Evolutionary conservation across 2,888 invertebrate species (phyloP).

Genomic region (Atherix ibis): DNA sequence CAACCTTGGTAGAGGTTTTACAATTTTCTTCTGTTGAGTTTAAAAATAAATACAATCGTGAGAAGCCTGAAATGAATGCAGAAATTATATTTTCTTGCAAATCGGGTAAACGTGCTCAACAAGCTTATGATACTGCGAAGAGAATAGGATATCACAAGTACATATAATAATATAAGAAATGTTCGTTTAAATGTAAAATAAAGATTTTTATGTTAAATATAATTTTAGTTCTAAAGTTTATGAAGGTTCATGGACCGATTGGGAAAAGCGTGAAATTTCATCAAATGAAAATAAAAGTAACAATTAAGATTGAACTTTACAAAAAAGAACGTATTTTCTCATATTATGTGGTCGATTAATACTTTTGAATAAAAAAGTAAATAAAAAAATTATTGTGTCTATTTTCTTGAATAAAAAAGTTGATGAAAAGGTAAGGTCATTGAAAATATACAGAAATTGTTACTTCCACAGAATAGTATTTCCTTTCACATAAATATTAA

Average conservation of each 20-base stretch:
- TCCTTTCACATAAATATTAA: no score
- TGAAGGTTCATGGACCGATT: conserved; percentile 31
- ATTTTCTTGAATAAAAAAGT: no score
- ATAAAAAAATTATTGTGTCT: no score
- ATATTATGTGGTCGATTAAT: no score
- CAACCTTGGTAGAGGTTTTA: conserved; percentile 22
- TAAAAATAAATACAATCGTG: conserved; percentile 30
- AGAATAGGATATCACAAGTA: conserved; percentile 26
- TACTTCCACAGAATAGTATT: no score
- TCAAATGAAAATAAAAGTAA: conserved; percentile 1
- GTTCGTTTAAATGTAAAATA: conserved; percentile 1
- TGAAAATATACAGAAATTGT: no score
- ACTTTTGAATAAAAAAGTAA: no score
- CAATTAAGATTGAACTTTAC: no score
- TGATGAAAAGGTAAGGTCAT: no score
- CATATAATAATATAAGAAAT: conserved; percentile 5
- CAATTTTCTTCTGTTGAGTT: conserved; percentile 22
- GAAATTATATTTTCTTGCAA: conserved; percentile 53
- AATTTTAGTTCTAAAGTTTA: conserved; percentile 25
- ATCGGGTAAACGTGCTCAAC: conserved; percentile 50
- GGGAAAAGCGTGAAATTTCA: conserved; percentile 21
- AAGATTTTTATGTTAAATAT: background rate
- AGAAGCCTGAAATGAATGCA: conserved; percentile 42
- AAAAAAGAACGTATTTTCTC: no score
- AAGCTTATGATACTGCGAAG: conserved; percentile 40